Base-by-base conservation (phyloP, 2,797 vertebrate genomes). In the Crocodylus rhombifer region DNA sequence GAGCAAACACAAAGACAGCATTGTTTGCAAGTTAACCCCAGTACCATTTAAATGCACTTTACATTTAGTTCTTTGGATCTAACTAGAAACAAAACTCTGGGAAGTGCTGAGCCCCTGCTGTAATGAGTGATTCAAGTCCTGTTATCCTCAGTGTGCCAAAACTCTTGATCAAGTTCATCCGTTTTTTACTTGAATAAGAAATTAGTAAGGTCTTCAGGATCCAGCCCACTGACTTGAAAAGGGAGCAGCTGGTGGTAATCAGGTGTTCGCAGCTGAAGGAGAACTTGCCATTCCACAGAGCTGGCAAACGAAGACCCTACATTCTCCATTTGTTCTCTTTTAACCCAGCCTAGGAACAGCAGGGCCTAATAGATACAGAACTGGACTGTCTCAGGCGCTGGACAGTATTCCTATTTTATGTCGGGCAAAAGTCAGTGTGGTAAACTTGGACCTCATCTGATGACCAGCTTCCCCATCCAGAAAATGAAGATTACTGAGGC, bases 361-460 rank as follows among this genome's bases (percentile, higher is more conserved):
- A 80, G 0, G 0, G 14, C 80, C 87, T 93, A 10, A 11, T 51
- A 51, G 42, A 11, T 51, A 51, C 42, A 51, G 42, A 51, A 51
- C 42, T 51, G 42, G 42, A 11, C 42, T 51, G 42, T 51, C 42
- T 51, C 42, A 51, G 10, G 42, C 9, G 42, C 42, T 51, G 42
- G 42, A 3, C 10, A 51, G 42, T 51, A 51, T 51, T 51, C 42
- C 58, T 51, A 21, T 73, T 64, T 58, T 7, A 77, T 8, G 7
- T 60, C 64, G 4, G 33, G 55, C 28, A 82, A 86, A 65, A 71
- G 2, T 33, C 74, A 51, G 17, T 14, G 18, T 51, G 42, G 9
- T 51, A 51, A 51, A 51, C 42, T 51, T 51, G 42, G 42, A 51
- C 42, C 42, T 51, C 42, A 51, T 51, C 10, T 51, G 42, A 51